Percentiles rank a stretch among this genome's conserved stretches.
Conservation (phyloP, 1,140 invertebrate species). For the Phymorhynchus buccinoides region DNA sequence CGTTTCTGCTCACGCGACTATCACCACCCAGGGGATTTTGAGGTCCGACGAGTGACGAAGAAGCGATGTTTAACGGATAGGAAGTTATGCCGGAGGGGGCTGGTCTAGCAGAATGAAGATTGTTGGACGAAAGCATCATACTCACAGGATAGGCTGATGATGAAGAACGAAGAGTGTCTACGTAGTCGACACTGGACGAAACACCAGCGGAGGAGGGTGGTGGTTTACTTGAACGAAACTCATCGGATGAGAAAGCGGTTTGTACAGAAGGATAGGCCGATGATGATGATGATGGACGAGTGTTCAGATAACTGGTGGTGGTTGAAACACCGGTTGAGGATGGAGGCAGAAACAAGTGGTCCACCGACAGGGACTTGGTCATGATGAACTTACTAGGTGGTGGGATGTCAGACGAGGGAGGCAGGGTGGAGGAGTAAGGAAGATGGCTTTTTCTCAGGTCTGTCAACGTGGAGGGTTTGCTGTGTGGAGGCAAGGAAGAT, state of each 20-base stretch:
- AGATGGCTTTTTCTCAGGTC: not conserved
- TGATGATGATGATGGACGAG: not conserved
- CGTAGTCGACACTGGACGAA: no score
- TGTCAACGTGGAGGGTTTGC: not conserved
- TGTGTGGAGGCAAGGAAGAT: not conserved
- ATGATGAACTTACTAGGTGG: not conserved
- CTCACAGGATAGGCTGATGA: no score
- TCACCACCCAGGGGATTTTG: slow-evolving; percentile 17
- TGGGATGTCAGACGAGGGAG: not conserved
- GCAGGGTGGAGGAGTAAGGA: not conserved
- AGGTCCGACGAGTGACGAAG: slow-evolving; percentile 29
- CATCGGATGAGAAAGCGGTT: not conserved
- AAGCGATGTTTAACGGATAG: not conserved
- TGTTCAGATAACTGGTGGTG: not conserved
- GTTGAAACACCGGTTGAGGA: not conserved
- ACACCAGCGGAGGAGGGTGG: no score
- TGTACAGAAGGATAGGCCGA: not conserved
- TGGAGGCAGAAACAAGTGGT: not conserved
- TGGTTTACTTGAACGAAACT: not conserved
- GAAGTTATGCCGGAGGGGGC: no score
- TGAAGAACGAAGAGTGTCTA: no score
- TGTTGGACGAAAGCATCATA: no score
- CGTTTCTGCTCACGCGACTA: slow-evolving; percentile 39
- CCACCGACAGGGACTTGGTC: not conserved
- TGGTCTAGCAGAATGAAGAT: no score